A percentile compares a stretch with the other conserved stretches of the same genome.
Evolutionary conservation across 2,888 invertebrate species (phyloP).

Genomic region (Ellobium chinense): DNA sequence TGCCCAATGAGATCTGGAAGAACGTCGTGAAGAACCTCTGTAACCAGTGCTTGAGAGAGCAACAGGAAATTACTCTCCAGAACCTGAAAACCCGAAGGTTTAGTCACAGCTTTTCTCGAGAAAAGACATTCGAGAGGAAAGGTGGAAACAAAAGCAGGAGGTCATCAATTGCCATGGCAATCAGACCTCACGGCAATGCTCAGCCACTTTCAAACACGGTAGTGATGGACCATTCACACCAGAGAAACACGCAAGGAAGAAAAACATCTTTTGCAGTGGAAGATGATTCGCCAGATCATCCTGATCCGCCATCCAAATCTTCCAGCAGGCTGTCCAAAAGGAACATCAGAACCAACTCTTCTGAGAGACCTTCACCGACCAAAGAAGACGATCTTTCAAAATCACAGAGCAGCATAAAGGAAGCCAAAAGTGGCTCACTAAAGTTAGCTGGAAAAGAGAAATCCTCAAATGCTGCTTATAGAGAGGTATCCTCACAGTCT

Average conservation of each 20-base stretch:
- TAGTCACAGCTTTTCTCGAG: not conserved
- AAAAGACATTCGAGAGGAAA: not conserved
- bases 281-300: too few species aligned
- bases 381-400: not conserved
- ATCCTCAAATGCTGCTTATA: too few species aligned
- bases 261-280: not conserved
- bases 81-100: not conserved
- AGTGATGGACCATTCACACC: not conserved
- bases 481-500: too few species aligned
- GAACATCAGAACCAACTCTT: not conserved
- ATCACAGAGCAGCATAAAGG: too few species aligned
- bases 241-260: not conserved
- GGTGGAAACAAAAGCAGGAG: not conserved
- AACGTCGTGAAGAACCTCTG: conserved; percentile 27
- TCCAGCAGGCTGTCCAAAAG: not conserved
- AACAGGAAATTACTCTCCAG: not conserved
- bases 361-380: not conserved
- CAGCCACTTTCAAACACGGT: not conserved
- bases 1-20: conserved; percentile 44
- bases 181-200: not conserved
- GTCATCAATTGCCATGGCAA: not conserved
- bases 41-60: not conserved
- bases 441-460: too few species aligned
- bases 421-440: too few species aligned
- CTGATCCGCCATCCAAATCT: not conserved